Conservation (phyloP, 2,113 vertebrate species). For the Trematomus loennbergii region DNA sequence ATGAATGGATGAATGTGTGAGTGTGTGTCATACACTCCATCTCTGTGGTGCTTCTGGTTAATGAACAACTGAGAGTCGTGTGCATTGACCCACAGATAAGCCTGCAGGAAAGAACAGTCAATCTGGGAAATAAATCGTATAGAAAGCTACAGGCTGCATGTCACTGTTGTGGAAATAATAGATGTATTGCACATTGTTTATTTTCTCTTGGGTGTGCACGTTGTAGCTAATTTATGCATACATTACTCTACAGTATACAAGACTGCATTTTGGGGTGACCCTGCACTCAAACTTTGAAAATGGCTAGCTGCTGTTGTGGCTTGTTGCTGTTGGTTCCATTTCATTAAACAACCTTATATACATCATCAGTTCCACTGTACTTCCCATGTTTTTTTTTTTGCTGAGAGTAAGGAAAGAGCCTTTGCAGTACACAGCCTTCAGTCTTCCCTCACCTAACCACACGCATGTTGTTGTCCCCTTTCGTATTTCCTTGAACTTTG, state of each 20-base stretch:
- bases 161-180: not conserved
- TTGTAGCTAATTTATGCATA: not conserved
- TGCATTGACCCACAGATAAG: constrained; percentile 73
- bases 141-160: constrained; percentile 16
- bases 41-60: constrained; percentile 59
- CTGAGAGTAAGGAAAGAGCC: constrained; percentile 10
- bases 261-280: not conserved
- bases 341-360: not conserved
- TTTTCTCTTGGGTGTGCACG: constrained; percentile 14
- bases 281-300: constrained; percentile 21
- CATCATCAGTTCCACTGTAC: constrained; percentile 18
- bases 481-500: constrained; percentile 45
- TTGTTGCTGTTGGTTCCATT: constrained; percentile 28
- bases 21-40: constrained; percentile 57
- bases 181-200: not conserved
- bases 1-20: constrained; percentile 48
- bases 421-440: constrained; percentile 1
- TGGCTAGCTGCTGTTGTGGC: constrained; percentile 3
- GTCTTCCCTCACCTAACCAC: not conserved
- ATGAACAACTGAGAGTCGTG: constrained; percentile 66
- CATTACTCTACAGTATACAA: not conserved
- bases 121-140: constrained; percentile 35
- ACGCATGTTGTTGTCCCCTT: constrained; percentile 39
- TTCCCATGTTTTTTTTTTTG: not conserved
- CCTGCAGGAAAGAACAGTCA: constrained; percentile 39